A percentile compares a stretch with the other conserved stretches of the same genome.
Evolutionary conservation across 2,797 vertebrate genomes (phyloP).

Genomic region (Anguilla megastoma): DNA sequence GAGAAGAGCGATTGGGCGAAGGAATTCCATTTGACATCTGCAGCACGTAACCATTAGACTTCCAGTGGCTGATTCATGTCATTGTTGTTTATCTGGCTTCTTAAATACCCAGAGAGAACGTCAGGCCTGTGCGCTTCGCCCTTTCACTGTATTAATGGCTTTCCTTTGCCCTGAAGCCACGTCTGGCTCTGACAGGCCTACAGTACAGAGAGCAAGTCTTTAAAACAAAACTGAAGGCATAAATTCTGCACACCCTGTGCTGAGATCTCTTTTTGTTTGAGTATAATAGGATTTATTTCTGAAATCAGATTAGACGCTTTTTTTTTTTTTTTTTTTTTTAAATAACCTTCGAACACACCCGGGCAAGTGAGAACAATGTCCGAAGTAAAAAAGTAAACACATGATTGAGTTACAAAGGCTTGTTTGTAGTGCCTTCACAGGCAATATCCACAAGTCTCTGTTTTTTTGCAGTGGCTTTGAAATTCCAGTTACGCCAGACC

Average conservation of each 20-base stretch:
- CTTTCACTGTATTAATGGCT: conserved; percentile 24
- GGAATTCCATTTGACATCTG: not conserved
- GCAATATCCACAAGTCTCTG: conserved; percentile 17
- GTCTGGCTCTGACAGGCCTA: conserved; percentile 12
- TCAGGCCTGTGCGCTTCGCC: not conserved
- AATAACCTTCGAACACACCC: conserved; percentile 19
- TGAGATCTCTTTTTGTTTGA: conserved; percentile 20
- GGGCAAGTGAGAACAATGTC: conserved; percentile 16
- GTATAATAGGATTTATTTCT: conserved; percentile 29
- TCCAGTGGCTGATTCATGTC: not conserved
- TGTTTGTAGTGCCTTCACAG: conserved; percentile 1
- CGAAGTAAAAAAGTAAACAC: conserved; percentile 16
- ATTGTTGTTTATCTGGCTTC: conserved; percentile 6
- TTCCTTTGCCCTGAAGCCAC: conserved; percentile 2
- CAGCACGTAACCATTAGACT: not conserved
- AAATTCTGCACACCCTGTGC: not conserved
- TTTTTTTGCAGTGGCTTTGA: not conserved
- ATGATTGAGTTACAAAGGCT: conserved; percentile 22
- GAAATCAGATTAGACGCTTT: conserved; percentile 27
- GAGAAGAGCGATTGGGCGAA: not conserved
- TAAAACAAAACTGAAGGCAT: conserved; percentile 12
- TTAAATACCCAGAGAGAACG: conserved; percentile 7
- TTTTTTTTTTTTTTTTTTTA: conserved; percentile 4
- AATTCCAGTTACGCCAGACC: not conserved
- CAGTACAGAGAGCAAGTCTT: not conserved